phyloP scores from a whole-genome alignment of 1,140 invertebrate genomes.

The Tachypleus tridentatus region DNA sequence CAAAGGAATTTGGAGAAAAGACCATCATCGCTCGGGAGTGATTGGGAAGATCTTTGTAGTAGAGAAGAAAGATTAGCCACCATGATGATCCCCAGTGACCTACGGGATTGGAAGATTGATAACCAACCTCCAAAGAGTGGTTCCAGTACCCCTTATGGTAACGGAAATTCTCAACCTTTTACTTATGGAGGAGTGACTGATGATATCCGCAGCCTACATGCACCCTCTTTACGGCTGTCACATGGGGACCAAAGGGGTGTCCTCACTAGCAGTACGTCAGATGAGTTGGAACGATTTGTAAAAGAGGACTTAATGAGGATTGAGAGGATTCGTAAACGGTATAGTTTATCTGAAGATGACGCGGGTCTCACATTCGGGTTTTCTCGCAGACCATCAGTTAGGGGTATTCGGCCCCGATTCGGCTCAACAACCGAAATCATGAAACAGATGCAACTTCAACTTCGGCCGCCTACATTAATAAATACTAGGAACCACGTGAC shows the following conservation, averaged over 20 bases:
- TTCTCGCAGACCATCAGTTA: slow-evolving; percentile 67
- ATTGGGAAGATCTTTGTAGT: background rate
- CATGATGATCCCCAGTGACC: slow-evolving; percentile 23
- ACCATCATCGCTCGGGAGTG: too few relatives aligned
- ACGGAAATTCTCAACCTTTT: too few relatives aligned
- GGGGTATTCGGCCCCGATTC: slow-evolving; percentile 56
- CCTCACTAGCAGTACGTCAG: slow-evolving; percentile 29
- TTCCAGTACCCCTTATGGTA: too few relatives aligned
- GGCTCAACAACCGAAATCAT: slow-evolving; percentile 66
- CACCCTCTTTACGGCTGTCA: too few relatives aligned
- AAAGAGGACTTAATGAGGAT: slow-evolving; percentile 65
- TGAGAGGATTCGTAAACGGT: slow-evolving; percentile 63
- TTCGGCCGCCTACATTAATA: slow-evolving; percentile 42
- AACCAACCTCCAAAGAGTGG: too few relatives aligned
- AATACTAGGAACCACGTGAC: slow-evolving; percentile 11
- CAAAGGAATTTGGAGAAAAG: too few relatives aligned
- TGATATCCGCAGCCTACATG: too few relatives aligned
- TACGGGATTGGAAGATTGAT: slow-evolving; percentile 25
- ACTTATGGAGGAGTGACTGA: too few relatives aligned
- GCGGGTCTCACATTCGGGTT: slow-evolving; percentile 67
- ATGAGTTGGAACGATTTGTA: slow-evolving; percentile 68
- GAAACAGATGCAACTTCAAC: slow-evolving; percentile 60
- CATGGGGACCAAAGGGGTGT: slow-evolving; percentile 8
- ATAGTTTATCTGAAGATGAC: slow-evolving; percentile 44
- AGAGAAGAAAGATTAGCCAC: background rate